phyloP scores from a whole-genome alignment of 1,140 invertebrate genomes.

The Nephotettix cincticeps region DNA sequence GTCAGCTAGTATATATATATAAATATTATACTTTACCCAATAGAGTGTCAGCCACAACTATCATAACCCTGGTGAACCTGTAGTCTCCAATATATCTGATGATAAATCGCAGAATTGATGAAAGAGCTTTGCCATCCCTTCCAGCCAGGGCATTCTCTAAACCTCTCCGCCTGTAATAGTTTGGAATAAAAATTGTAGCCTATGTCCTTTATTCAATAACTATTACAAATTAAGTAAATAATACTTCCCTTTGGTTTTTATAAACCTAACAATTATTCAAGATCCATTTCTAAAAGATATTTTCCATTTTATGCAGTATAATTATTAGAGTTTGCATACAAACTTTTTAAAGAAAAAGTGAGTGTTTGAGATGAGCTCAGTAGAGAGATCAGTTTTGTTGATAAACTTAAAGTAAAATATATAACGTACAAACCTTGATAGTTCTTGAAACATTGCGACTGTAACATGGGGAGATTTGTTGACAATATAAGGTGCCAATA shows the following conservation, averaged over 20 bases:
- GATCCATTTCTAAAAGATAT: background rate
- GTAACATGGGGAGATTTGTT: slow-evolving; percentile 73
- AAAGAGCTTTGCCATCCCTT: slow-evolving; percentile 64
- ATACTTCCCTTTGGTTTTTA: background rate
- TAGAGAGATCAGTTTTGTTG: too few relatives aligned
- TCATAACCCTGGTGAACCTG: slow-evolving; percentile 68
- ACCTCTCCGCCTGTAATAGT: slow-evolving; percentile 60
- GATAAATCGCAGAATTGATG: slow-evolving; percentile 72
- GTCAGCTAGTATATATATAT: too few relatives aligned
- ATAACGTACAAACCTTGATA: slow-evolving; percentile 56
- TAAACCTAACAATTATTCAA: background rate
- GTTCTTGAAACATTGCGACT: slow-evolving; percentile 78
- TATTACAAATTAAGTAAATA: background rate
- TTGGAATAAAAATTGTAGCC: background rate
- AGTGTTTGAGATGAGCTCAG: too few relatives aligned
- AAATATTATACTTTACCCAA: slow-evolving; percentile 62
- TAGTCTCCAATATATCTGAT: slow-evolving; percentile 70
- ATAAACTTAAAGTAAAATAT: too few relatives aligned
- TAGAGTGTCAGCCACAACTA: slow-evolving; percentile 71
- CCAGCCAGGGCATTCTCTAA: slow-evolving; percentile 67
- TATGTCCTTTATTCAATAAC: background rate
- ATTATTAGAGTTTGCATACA: too few relatives aligned
- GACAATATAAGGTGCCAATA: slow-evolving; percentile 59
- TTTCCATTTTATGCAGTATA: too few relatives aligned
- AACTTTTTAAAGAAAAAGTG: too few relatives aligned